phyloP scores from a whole-genome alignment of 2,113 vertebrate genomes.

The Grantiella picta region DNA sequence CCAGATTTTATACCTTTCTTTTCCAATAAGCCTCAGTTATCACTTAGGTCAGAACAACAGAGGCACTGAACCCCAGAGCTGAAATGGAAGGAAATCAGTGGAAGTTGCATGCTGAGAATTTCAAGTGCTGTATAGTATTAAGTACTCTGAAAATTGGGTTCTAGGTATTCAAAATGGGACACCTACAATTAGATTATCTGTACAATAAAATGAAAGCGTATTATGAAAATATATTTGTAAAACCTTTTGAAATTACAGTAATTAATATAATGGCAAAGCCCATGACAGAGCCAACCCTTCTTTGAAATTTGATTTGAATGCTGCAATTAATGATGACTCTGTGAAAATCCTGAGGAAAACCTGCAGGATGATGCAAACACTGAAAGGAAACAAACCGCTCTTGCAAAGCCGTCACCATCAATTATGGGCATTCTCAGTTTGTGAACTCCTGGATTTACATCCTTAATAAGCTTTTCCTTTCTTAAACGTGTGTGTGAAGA shows the following conservation, averaged over 20 bases:
- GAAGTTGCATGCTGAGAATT: neutral
- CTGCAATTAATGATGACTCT: neutral
- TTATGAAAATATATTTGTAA: neutral
- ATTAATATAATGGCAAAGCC: neutral
- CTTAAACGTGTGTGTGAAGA: neutral
- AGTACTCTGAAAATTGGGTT: neutral
- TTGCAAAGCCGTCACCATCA: neutral
- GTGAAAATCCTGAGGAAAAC: neutral
- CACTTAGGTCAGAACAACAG: neutral
- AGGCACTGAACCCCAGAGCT: neutral
- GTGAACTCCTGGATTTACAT: neutral
- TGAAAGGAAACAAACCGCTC: neutral
- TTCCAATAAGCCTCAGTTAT: neutral
- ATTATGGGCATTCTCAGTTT: neutral
- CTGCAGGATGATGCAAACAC: neutral
- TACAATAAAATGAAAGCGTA: neutral
- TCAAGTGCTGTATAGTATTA: neutral
- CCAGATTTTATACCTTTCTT: neutral
- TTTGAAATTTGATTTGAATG: neutral
- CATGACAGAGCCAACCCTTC: neutral
- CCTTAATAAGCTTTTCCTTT: neutral
- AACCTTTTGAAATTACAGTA: neutral
- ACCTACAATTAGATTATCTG: neutral
- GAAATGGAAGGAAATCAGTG: neutral
- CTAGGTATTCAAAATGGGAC: neutral